Evolutionary conservation across 2,797 vertebrate genomes (phyloP).

Genomic region (Aphelocoma californica): DNA sequence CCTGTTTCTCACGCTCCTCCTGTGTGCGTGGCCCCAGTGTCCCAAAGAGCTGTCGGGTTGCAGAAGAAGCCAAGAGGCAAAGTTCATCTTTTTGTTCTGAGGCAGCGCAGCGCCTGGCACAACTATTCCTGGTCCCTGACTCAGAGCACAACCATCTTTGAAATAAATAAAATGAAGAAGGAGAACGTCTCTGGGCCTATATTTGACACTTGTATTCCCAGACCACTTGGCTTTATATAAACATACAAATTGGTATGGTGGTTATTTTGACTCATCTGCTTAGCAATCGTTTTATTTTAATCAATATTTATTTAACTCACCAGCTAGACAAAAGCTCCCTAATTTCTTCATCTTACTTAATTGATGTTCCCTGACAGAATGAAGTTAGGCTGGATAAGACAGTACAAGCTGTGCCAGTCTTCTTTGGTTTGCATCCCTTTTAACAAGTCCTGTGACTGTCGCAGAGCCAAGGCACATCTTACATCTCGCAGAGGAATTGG

Average conservation of each 20-base stretch:
- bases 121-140: slow-evolving; percentile 20
- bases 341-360: slow-evolving; percentile 41
- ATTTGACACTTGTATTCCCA: slow-evolving; percentile 27
- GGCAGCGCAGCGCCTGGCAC: accelerated
- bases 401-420: neutral
- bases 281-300: slow-evolving; percentile 16
- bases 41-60: neutral
- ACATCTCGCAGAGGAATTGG: neutral
- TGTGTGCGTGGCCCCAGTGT: accelerated
- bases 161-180: slow-evolving; percentile 32
- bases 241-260: neutral
- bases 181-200: neutral
- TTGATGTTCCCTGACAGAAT: neutral
- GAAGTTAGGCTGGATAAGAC: slow-evolving; percentile 3
- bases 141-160: slow-evolving; percentile 3
- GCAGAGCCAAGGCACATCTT: neutral
- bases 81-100: neutral
- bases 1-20: neutral
- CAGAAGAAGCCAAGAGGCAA: neutral
- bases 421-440: neutral
- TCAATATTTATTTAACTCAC: slow-evolving; percentile 55
- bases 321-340: slow-evolving; percentile 11
- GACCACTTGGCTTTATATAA: slow-evolving; percentile 11
- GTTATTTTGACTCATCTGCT: slow-evolving; percentile 33
- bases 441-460: neutral